Conservation (phyloP, 2,113 vertebrate species). For the Ceyx margarethae region DNA sequence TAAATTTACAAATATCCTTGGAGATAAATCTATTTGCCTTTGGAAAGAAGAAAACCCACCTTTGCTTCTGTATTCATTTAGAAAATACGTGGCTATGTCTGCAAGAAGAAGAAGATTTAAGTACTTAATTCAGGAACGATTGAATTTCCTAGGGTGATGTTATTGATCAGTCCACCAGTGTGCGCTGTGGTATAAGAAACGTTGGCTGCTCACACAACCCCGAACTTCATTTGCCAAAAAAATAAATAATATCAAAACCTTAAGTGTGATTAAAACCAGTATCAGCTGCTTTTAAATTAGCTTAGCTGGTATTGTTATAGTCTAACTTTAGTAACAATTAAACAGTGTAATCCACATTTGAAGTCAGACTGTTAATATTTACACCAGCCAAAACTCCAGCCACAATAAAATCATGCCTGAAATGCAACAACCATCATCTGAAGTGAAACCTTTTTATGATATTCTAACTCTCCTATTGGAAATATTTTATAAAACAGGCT, state of each 20-base stretch:
- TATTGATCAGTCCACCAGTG: slow-evolving; percentile 71
- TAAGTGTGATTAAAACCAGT: slow-evolving; percentile 47
- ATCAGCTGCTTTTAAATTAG: slow-evolving; percentile 54
- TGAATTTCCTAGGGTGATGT: slow-evolving; percentile 3
- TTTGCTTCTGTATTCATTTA: slow-evolving; percentile 9
- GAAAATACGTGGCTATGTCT: background rate
- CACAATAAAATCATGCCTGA: slow-evolving; percentile 44
- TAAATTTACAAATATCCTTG: slow-evolving; percentile 49
- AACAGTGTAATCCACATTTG: background rate
- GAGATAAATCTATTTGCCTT: slow-evolving; percentile 32
- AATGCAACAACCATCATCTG: slow-evolving; percentile 26
- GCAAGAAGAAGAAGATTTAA: slow-evolving; percentile 39
- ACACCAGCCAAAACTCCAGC: background rate
- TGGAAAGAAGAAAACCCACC: background rate
- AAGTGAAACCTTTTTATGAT: slow-evolving; percentile 50
- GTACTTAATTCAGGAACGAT: slow-evolving; percentile 25
- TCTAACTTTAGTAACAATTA: slow-evolving; percentile 59
- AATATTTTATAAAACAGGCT: slow-evolving; percentile 13
- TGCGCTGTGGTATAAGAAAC: slow-evolving; percentile 76
- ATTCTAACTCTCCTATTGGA: background rate
- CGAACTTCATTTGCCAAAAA: background rate
- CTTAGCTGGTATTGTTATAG: slow-evolving; percentile 20
- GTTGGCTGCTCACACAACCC: background rate
- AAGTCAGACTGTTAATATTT: slow-evolving; percentile 61
- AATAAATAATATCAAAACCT: background rate